Evolutionary conservation across 1,140 invertebrate species (phyloP), one percentile per base, ranked within the genome.

Genomic region (Temnothorax curvispinosus): DNA sequence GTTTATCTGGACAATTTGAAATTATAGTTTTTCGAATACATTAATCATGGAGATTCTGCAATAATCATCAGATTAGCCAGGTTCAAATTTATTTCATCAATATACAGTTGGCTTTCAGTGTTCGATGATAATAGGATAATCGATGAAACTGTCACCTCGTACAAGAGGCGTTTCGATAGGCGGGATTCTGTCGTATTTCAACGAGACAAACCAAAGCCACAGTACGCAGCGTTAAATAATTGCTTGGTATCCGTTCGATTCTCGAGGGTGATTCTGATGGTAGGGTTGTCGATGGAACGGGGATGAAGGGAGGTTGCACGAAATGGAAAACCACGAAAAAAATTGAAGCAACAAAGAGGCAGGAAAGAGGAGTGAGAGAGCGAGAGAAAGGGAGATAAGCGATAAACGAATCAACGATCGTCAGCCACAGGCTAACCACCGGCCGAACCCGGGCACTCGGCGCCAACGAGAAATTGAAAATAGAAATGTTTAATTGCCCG

Each of bases 341-440:
- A 90, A 92, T 90, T 91, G 91, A 90, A 91, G 91, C 88, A 91
- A 88, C 88, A 90, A 88, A 90, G 89, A 91, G 89, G 80, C 32
- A 62, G 74, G 56, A 60, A 82, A 78, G 76, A 67, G 69, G 52
- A 47, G 52, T 18, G 21, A 62, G 89, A 58, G 64, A 69, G 76
- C 65, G 89, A 87, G 69, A 87, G 82, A 69, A 74, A 91, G 87
- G 82, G 91, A 92, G 90, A 87, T 92, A 87, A 86, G 89, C 91
- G 92, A 94, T 95, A 94, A 95, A 94, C 92, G 94, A 95, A 95
- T 95, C 94, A 94, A 93, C 94, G 93, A 93, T 94, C 91, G 93
- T 91, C 92, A 91, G 92, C 93, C 94, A 90, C 93, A 92, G 92
- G 88, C 91, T 89, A 91, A 92, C 92, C 93, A 85, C 92, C 87